These are phyloP conservation scores for Trematocara marginatum DNA, from an alignment of 2,113 vertebrate genomes.

Conservation along the genomic window DNA sequence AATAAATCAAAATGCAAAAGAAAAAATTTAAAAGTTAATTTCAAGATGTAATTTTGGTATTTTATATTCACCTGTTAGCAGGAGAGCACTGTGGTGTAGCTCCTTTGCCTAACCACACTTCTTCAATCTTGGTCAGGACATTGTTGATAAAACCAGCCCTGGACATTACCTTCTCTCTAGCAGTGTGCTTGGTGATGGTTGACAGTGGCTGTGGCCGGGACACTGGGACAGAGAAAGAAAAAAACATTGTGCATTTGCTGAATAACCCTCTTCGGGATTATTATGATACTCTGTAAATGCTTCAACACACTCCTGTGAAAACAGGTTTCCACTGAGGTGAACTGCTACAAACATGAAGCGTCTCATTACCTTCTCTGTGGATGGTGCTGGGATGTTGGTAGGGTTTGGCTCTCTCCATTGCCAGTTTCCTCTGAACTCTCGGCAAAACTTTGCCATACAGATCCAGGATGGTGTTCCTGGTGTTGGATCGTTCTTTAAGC, in stretches of 20 bases:
- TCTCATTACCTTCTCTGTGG: conserved; percentile 78
- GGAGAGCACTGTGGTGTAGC: conserved; percentile 53
- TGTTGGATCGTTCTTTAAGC: conserved; percentile 80
- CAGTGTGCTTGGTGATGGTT: conserved; percentile 76
- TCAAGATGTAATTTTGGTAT: not conserved
- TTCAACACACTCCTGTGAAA: not conserved
- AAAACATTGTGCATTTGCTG: not conserved
- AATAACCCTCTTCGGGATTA: not conserved
- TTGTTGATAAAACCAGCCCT: conserved; percentile 87
- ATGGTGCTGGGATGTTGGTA: conserved; percentile 76
- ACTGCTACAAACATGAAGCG: not conserved
- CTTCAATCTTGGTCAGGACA: conserved; percentile 86
- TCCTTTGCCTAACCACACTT: conserved; percentile 80
- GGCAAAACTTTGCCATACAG: conserved; percentile 88
- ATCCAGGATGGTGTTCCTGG: conserved; percentile 86
- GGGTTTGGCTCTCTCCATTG: conserved; percentile 82
- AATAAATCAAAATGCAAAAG: not conserved
- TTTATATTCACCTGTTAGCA: conserved; percentile 66
- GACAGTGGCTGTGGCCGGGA: conserved; percentile 86
- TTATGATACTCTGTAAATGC: not conserved
- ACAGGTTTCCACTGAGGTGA: not conserved
- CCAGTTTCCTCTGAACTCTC: conserved; percentile 85
- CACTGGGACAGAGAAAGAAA: conserved; percentile 62
- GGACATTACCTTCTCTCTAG: conserved; percentile 78
- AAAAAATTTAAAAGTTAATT: not conserved